phyloP scores from a whole-genome alignment of 2,888 invertebrate species.

The Epistrophella euchroma region DNA sequence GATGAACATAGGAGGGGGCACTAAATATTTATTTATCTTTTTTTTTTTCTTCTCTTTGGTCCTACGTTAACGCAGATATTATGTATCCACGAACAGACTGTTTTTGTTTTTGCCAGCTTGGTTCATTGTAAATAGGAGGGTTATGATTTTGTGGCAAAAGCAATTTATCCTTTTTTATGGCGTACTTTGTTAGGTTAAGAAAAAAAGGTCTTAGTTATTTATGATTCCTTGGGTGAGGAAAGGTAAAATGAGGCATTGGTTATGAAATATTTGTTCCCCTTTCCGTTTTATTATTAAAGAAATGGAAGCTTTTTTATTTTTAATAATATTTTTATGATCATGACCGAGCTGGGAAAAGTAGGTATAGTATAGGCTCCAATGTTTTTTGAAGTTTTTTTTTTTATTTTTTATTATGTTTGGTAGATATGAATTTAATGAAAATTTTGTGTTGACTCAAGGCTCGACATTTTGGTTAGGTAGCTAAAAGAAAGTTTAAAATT shows the following conservation, averaged over 20 bases:
- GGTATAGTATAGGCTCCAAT: neutral
- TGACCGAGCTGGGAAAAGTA: slow-evolving; percentile 24
- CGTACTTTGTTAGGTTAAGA: slow-evolving; percentile 13
- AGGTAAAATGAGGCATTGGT: slow-evolving; percentile 46
- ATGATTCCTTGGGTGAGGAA: slow-evolving; percentile 32
- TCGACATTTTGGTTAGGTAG: neutral
- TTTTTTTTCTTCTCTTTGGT: neutral
- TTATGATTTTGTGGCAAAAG: slow-evolving; percentile 56
- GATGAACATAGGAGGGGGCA: neutral
- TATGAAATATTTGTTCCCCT: slow-evolving; percentile 35
- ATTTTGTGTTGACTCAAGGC: slow-evolving; percentile 7
- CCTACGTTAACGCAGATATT: slow-evolving; percentile 42
- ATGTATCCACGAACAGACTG: slow-evolving; percentile 16
- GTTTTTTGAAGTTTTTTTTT: neutral
- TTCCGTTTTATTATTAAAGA: neutral
- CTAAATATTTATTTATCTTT: slow-evolving; percentile 27
- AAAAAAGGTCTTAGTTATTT: slow-evolving; percentile 49
- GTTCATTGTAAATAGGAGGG: slow-evolving; percentile 35
- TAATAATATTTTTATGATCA: slow-evolving; percentile 49
- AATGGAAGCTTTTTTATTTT: slow-evolving; percentile 37
- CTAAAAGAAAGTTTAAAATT: neutral
- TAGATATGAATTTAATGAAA: slow-evolving; percentile 1
- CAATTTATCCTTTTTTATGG: slow-evolving; percentile 43
- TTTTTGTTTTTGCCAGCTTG: slow-evolving; percentile 2
- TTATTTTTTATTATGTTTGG: neutral